Conservation (phyloP, 2,888 invertebrate genomes). For the Leptodirus hochenwartii region DNA sequence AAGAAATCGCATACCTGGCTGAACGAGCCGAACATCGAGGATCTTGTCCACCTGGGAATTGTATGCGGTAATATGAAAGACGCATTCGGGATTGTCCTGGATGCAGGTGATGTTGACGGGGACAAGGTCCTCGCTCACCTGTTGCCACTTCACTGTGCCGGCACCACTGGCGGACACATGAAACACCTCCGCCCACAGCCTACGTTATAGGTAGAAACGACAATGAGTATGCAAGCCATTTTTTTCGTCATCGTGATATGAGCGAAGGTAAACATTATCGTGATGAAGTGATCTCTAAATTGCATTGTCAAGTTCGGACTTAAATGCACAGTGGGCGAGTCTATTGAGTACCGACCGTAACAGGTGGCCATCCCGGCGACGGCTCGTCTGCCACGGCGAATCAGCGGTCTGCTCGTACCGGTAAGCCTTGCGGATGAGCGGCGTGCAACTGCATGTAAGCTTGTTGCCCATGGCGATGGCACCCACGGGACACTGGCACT, state of each 20-base stretch:
- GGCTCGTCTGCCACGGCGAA: conserved; percentile 85
- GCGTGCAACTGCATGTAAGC: conserved; percentile 91
- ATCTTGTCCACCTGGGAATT: conserved; percentile 98
- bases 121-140: conserved; percentile 94
- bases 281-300: too few species aligned
- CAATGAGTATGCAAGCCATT: too few species aligned
- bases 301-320: too few species aligned
- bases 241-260: too few species aligned
- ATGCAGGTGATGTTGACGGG: conserved; percentile 97
- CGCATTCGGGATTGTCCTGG: conserved; percentile 89
- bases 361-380: conserved; percentile 70
- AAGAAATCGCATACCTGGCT: conserved; percentile 54
- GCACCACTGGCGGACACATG: conserved; percentile 88
- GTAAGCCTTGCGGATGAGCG: conserved; percentile 90
- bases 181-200: conserved; percentile 97
- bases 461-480: conserved; percentile 91
- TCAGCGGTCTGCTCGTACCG: conserved; percentile 93
- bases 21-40: conserved; percentile 88
- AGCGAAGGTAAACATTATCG: too few species aligned
- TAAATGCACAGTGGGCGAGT: too few species aligned
- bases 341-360: conserved; percentile 44
- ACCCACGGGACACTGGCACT: conserved; percentile 32
- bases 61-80: conserved; percentile 97
- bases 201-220: too few species aligned
- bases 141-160: conserved; percentile 92